phyloP scores from a whole-genome alignment of 2,113 vertebrate species.

The Epinephelus cyanopodus region DNA sequence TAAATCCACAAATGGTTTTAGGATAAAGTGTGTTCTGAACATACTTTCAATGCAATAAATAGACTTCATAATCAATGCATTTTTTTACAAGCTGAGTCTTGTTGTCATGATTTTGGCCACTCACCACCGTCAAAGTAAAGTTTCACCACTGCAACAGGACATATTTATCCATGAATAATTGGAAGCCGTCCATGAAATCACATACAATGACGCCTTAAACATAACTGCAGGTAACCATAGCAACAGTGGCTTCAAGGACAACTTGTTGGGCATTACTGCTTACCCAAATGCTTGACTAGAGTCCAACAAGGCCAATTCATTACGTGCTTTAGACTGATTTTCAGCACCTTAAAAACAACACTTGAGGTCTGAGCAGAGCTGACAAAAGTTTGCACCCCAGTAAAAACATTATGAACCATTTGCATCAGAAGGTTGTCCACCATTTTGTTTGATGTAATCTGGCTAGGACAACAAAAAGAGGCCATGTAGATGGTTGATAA shows the following conservation, averaged over 20 bases:
- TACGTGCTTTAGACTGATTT: too few relatives aligned
- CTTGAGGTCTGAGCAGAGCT: too few relatives aligned
- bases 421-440: background rate
- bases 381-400: background rate
- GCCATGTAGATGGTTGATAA: background rate
- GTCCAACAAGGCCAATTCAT: background rate
- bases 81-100: conserved; percentile 21
- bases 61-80: background rate
- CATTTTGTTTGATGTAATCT: background rate
- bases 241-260: background rate
- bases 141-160: background rate
- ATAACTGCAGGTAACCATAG: background rate
- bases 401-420: too few relatives aligned
- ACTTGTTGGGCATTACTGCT: conserved; percentile 19
- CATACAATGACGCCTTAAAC: background rate
- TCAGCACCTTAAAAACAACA: too few relatives aligned
- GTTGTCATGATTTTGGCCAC: conserved; percentile 17
- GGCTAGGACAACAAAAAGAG: background rate
- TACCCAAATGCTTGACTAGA: background rate
- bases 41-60: background rate
- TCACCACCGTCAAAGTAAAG: background rate
- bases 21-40: background rate
- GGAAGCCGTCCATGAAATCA: background rate
- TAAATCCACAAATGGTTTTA: background rate
- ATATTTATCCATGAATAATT: background rate